These are phyloP conservation scores for Barnardius zonarius DNA, from an alignment of 2,113 vertebrate genomes.

Conservation along the genomic window DNA sequence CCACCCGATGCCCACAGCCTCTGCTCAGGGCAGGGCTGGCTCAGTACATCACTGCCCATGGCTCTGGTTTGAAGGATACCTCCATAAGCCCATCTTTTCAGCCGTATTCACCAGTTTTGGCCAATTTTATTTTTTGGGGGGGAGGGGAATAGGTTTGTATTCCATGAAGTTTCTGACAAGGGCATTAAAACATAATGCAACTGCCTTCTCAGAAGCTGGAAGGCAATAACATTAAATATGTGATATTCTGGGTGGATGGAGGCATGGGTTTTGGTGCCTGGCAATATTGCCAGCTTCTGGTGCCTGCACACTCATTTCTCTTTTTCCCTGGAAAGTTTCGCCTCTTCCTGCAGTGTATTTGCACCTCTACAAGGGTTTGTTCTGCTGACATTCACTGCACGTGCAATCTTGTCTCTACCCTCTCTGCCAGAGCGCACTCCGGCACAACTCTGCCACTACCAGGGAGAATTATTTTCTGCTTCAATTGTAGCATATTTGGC, in stretches of 20 bases:
- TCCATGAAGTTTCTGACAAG: neutral
- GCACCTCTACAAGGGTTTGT: neutral
- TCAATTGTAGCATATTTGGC: constrained; percentile 33
- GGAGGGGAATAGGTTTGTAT: neutral
- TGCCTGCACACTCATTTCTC: neutral
- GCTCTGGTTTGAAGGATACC: neutral
- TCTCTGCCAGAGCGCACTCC: neutral
- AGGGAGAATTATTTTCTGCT: constrained; percentile 31
- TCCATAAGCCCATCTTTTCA: neutral
- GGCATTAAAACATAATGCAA: neutral
- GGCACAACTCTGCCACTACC: neutral
- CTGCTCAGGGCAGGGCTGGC: neutral
- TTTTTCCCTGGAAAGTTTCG: neutral
- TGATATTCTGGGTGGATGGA: neutral
- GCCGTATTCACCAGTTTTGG: neutral
- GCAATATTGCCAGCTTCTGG: neutral
- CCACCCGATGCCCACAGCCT: neutral
- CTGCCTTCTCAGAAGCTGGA: neutral
- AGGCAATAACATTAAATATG: neutral
- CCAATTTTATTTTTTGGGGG: neutral
- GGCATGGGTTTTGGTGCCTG: neutral
- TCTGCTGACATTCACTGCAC: neutral
- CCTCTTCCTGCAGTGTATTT: neutral
- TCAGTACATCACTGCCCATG: neutral
- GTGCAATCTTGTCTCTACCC: neutral